A percentile compares a stretch with the other conserved stretches of the same genome.
Evolutionary conservation across 1,140 invertebrate species (phyloP).

Genomic region (Zaprionus capensis): DNA sequence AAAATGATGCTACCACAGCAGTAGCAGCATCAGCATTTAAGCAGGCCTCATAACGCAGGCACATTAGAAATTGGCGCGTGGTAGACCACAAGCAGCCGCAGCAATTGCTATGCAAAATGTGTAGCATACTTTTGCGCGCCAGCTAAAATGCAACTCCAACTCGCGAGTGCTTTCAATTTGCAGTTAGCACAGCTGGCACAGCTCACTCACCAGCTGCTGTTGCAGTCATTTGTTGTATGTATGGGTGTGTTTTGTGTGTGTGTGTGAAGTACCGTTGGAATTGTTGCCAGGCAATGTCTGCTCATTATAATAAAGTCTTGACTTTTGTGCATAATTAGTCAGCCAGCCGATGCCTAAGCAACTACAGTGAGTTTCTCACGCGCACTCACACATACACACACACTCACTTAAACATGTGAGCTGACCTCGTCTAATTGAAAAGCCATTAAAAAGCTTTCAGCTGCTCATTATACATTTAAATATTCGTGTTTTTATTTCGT

Average conservation of each 20-base stretch:
- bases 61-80: neutral
- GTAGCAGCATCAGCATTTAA: neutral
- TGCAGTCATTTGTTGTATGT: conserved; percentile 5
- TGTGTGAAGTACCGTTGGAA: conserved; percentile 1
- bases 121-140: conserved; percentile 32
- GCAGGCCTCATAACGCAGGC: neutral
- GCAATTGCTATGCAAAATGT: conserved; percentile 19
- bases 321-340: conserved; percentile 51
- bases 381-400: conserved; percentile 11
- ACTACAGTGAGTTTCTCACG: conserved; percentile 20
- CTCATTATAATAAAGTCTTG: conserved; percentile 42
- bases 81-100: neutral
- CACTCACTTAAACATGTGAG: neutral
- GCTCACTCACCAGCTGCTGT: neutral
- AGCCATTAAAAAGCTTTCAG: conserved; percentile 82
- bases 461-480: conserved; percentile 82
- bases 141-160: conserved; percentile 9
- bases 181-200: conserved; percentile 22
- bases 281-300: conserved; percentile 8
- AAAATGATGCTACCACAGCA: neutral
- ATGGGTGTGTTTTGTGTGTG: neutral
- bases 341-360: conserved; percentile 31
- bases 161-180: conserved; percentile 14
- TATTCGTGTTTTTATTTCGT: conserved; percentile 72
- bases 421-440: conserved; percentile 78